Evolutionary conservation across 2,888 invertebrate species (phyloP).

Genomic region (Heliconius ethilla): DNA sequence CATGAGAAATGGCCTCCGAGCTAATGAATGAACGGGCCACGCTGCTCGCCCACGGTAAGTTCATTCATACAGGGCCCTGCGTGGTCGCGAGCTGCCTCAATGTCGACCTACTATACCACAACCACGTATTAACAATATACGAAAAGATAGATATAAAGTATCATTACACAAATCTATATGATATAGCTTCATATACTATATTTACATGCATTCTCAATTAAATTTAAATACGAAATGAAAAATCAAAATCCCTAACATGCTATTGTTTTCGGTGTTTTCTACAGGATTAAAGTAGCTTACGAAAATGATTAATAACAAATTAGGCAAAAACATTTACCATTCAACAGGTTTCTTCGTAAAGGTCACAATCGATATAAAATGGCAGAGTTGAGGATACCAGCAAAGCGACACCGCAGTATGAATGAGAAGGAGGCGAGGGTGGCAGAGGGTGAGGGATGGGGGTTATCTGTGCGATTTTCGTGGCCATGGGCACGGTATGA

Average conservation of each 20-base stretch:
- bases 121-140: conserved; percentile 39
- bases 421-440: conserved; percentile 51
- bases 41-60: conserved; percentile 66
- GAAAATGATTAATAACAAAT: conserved; percentile 23
- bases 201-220: neutral
- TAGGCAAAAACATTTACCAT: conserved; percentile 34
- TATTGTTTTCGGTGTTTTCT: neutral
- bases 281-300: neutral
- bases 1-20: conserved; percentile 76
- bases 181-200: neutral
- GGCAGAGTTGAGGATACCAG: conserved; percentile 66
- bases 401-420: conserved; percentile 57
- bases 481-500: conserved; percentile 76
- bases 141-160: conserved; percentile 4
- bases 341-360: conserved; percentile 66
- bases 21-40: conserved; percentile 77
- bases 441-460: conserved; percentile 48
- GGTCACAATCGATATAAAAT: conserved; percentile 71
- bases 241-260: neutral
- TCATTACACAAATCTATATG: neutral
- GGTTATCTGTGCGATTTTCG: conserved; percentile 61
- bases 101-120: conserved; percentile 55
- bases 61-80: conserved; percentile 78
- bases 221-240: neutral
- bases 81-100: conserved; percentile 66